Evolutionary conservation across 1,140 invertebrate genomes (phyloP).

Genomic region (Aphelinus certus): DNA sequence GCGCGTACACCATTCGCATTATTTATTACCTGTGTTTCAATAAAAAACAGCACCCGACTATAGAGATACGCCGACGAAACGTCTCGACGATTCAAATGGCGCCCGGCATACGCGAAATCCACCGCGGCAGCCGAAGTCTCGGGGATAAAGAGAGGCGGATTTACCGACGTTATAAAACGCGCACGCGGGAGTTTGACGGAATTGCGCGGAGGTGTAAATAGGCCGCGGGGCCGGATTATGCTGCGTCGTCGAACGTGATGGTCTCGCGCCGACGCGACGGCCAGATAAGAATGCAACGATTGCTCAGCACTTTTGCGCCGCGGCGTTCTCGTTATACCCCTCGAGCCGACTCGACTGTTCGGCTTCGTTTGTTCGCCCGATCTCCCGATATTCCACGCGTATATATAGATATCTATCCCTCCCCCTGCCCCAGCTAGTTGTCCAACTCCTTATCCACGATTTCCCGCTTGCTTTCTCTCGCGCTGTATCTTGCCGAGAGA

Average conservation of each 20-base stretch:
- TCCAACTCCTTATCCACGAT: no score
- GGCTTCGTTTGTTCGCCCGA: neutral
- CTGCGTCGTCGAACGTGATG: slow-evolving; percentile 37
- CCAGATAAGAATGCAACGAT: slow-evolving; percentile 15
- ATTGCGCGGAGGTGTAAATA: neutral
- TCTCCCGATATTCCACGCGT: neutral
- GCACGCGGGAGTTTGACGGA: neutral
- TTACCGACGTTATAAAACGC: slow-evolving; percentile 8
- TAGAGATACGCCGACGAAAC: no score
- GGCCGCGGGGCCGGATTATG: slow-evolving; percentile 7
- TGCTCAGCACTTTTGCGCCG: slow-evolving; percentile 22
- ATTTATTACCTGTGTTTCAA: no score
- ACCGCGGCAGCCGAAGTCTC: no score
- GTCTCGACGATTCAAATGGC: no score
- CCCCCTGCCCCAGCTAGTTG: no score
- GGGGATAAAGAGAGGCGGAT: neutral
- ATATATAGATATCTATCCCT: no score
- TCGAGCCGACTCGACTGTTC: neutral
- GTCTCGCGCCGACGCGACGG: neutral
- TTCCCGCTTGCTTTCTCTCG: no score
- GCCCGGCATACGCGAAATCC: no score
- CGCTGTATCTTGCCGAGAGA: no score
- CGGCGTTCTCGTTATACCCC: neutral
- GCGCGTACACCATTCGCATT: no score
- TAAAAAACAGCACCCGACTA: no score